Evolutionary conservation across 2,113 vertebrate species (phyloP).

Genomic region (Platanista minor): DNA sequence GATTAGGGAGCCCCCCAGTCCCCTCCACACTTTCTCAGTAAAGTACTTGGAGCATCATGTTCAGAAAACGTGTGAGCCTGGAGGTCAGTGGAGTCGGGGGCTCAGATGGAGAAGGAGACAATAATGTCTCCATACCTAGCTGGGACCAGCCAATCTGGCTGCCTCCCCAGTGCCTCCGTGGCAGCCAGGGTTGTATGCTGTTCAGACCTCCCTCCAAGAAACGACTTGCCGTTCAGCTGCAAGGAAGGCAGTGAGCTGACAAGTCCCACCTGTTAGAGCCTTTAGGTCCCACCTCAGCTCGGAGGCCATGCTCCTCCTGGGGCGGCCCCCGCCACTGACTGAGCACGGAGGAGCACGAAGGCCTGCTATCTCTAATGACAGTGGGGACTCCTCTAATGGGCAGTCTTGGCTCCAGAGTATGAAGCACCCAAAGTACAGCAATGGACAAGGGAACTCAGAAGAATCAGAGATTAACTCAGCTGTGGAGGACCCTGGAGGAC

Average conservation of each 20-base stretch:
- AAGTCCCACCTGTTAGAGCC: neutral
- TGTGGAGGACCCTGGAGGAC: neutral
- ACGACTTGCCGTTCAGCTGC: neutral
- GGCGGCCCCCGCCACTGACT: neutral
- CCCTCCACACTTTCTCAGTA: neutral
- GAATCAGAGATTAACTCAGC: neutral
- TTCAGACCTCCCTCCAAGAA: neutral
- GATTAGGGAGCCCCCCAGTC: neutral
- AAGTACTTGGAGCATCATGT: neutral
- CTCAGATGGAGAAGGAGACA: neutral
- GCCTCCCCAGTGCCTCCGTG: neutral
- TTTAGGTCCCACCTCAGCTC: neutral
- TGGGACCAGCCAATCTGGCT: neutral
- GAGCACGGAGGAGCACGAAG: fast-evolving
- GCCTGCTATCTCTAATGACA: neutral
- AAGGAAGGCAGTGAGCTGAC: neutral
- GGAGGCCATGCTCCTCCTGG: neutral
- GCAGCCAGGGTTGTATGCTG: fast-evolving
- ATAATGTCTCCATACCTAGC: neutral
- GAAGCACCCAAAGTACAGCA: neutral
- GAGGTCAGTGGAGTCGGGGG: neutral
- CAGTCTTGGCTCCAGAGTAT: neutral
- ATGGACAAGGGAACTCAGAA: neutral
- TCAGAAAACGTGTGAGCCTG: neutral
- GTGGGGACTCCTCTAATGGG: neutral